These are phyloP conservation scores for Megaceryle maxima DNA, from an alignment of 2,113 vertebrate species.

Conservation along the genomic window DNA sequence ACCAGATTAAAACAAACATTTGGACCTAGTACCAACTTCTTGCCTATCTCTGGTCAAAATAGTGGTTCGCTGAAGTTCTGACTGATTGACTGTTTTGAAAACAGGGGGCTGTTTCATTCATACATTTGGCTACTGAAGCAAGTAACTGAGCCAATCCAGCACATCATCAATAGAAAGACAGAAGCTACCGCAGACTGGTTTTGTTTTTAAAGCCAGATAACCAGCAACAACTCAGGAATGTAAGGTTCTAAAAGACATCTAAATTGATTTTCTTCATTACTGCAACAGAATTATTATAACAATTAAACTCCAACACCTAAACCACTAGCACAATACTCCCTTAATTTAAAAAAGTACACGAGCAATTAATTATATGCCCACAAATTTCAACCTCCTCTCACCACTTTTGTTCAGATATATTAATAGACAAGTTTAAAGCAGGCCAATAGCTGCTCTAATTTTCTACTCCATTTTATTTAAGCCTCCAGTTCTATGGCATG, in stretches of 20 bases:
- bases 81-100: neutral
- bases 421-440: neutral
- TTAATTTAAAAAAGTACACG: neutral
- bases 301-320: neutral
- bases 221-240: neutral
- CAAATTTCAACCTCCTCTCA: neutral
- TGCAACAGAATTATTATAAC: neutral
- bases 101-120: neutral
- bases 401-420: neutral
- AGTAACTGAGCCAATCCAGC: neutral
- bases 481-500: neutral
- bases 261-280: neutral
- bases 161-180: neutral
- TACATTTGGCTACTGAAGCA: neutral
- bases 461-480: conserved; percentile 7
- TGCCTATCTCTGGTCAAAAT: neutral
- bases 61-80: neutral
- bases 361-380: neutral
- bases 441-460: neutral
- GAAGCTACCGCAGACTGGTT: neutral
- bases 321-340: neutral
- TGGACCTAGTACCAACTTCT: neutral
- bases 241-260: neutral
- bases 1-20: neutral
- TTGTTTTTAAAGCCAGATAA: neutral